These are phyloP conservation scores for Tor tambroides DNA, from an alignment of 2,113 vertebrate genomes.

Conservation along the genomic window DNA sequence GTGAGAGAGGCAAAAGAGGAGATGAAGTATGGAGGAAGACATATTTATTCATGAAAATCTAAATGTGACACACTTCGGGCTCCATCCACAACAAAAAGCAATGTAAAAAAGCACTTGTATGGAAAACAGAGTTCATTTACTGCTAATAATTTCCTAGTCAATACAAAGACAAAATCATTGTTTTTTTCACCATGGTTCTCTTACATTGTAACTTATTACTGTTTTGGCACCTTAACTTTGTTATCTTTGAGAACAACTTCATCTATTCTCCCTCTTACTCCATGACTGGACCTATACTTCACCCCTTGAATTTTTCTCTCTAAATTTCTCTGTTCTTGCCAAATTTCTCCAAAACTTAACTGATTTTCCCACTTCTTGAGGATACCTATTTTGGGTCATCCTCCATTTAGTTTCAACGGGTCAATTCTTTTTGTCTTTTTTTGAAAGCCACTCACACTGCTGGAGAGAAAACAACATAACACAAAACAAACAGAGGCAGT, in stretches of 20 bases:
- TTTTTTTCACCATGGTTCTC: neutral
- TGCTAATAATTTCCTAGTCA: neutral
- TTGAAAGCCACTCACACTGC: conserved; percentile 29
- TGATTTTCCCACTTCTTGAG: neutral
- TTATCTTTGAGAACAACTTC: neutral
- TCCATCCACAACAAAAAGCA: neutral
- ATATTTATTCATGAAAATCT: neutral
- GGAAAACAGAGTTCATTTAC: neutral
- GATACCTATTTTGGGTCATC: neutral
- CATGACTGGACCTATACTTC: neutral
- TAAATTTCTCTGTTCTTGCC: neutral
- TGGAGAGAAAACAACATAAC: conserved; percentile 16
- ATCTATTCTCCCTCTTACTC: neutral
- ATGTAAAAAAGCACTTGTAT: neutral
- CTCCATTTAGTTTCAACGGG: neutral
- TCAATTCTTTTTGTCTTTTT: conserved; percentile 6
- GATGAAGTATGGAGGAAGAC: neutral
- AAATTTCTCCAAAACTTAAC: neutral
- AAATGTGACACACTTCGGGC: neutral
- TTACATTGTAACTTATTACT: neutral
- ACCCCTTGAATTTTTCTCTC: neutral
- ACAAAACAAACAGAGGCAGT: neutral
- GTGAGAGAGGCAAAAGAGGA: neutral
- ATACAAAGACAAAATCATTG: neutral
- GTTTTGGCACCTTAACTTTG: neutral